Evolutionary conservation across 2,888 invertebrate species (phyloP).

Genomic region (Hyposoter dolosus): DNA sequence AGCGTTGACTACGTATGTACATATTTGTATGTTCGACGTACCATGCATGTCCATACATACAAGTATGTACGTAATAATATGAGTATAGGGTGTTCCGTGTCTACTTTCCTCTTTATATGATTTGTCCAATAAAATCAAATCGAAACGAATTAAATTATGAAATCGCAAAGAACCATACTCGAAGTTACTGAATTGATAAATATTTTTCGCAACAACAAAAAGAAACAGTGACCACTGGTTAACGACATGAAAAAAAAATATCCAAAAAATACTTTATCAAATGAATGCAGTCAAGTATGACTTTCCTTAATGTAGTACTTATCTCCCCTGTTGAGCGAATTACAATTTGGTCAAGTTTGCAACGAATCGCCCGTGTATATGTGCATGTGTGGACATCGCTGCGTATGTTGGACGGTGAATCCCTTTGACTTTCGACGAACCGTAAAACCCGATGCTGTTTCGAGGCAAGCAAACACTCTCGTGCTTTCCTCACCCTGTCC

Average conservation of each 20-base stretch:
- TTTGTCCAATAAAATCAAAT: background rate
- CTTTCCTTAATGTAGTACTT: background rate
- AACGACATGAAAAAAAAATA: too few relatives aligned
- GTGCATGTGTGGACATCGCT: constrained; percentile 28
- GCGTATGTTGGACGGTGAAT: constrained; percentile 57
- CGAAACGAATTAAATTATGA: background rate
- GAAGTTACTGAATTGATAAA: too few relatives aligned
- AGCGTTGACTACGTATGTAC: constrained; percentile 9
- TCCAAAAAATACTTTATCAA: too few relatives aligned
- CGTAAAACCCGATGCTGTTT: constrained; percentile 68
- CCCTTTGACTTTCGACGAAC: constrained; percentile 71
- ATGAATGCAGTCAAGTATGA: background rate
- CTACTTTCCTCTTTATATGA: background rate
- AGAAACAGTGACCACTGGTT: too few relatives aligned
- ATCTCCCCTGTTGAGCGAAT: background rate
- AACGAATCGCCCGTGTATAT: constrained; percentile 15
- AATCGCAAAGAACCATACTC: too few relatives aligned
- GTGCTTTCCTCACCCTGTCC: constrained; percentile 48
- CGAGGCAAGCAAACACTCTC: constrained; percentile 55
- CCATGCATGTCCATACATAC: background rate
- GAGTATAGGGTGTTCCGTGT: constrained; percentile 19
- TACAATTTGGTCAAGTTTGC: background rate
- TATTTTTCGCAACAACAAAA: too few relatives aligned
- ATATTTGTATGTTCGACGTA: constrained; percentile 19
- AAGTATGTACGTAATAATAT: background rate